Conservation (phyloP, 1,140 invertebrate genomes). For the Drosophila arizonae region DNA sequence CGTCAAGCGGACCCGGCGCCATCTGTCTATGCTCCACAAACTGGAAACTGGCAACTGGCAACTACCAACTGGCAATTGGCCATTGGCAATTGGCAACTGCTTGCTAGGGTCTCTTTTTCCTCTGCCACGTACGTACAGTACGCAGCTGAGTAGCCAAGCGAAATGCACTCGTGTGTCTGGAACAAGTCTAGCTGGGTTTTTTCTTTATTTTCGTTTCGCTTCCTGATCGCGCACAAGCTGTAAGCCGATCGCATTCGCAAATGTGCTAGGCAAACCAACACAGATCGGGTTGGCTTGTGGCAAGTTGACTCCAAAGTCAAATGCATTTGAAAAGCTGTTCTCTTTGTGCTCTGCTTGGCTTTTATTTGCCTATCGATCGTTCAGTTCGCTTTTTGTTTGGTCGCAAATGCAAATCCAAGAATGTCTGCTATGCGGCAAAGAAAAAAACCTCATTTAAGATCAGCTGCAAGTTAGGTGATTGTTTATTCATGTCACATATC, state of each 20-base stretch:
- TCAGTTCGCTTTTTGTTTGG: too few relatives aligned
- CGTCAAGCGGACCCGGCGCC: constrained; percentile 5
- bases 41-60: constrained; percentile 6
- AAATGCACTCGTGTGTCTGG: background rate
- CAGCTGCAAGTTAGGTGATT: too few relatives aligned
- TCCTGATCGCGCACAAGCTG: constrained; percentile 24
- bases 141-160: background rate
- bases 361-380: too few relatives aligned
- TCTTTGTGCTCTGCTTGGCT: too few relatives aligned
- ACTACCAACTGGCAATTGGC: too few relatives aligned
- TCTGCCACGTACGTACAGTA: constrained; percentile 16
- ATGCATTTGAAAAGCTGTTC: background rate
- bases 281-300: background rate
- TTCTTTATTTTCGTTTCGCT: constrained; percentile 1
- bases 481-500: too few relatives aligned
- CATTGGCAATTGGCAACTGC: background rate
- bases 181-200: constrained; percentile 9
- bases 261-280: background rate
- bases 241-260: background rate
- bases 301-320: background rate
- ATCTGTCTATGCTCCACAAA: constrained; percentile 4
- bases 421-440: too few relatives aligned
- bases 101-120: constrained; percentile 5
- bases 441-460: too few relatives aligned
- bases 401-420: too few relatives aligned